phyloP scores from a whole-genome alignment of 2,888 invertebrate species.

The Apeira syringaria region DNA sequence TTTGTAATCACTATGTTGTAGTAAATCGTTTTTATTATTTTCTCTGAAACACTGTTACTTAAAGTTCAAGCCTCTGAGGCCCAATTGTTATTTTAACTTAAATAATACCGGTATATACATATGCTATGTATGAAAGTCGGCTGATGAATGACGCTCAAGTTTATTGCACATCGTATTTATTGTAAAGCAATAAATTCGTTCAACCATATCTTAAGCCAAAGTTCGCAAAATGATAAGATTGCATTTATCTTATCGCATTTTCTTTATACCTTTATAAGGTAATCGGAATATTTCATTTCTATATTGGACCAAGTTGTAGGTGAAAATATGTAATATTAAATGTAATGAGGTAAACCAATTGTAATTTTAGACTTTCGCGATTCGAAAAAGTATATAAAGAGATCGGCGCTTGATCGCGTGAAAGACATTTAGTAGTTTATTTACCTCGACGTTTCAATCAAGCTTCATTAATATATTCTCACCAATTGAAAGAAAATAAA shows the following conservation, averaged over 20 bases:
- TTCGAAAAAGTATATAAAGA: too few relatives aligned
- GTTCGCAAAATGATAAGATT: constrained; percentile 14
- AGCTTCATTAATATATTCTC: too few relatives aligned
- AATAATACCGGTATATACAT: neutral
- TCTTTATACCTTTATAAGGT: constrained; percentile 11
- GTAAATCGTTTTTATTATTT: too few relatives aligned
- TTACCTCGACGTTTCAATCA: too few relatives aligned
- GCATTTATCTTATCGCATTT: constrained; percentile 1
- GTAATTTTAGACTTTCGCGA: too few relatives aligned
- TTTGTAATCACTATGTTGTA: too few relatives aligned
- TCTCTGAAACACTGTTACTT: neutral
- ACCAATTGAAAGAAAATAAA: too few relatives aligned
- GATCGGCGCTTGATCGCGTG: too few relatives aligned
- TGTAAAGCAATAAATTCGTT: constrained; percentile 8
- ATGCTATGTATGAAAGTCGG: constrained; percentile 3
- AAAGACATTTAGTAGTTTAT: too few relatives aligned
- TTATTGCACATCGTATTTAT: constrained; percentile 7
- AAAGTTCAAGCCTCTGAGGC: neutral
- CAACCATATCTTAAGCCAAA: constrained; percentile 12
- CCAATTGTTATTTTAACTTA: neutral
- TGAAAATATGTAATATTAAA: too few relatives aligned
- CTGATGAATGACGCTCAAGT: constrained; percentile 5
- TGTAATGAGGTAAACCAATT: too few relatives aligned
- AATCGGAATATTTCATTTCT: neutral
- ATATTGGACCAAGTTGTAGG: too few relatives aligned